Conservation (phyloP, 2,113 vertebrate species). For the Pionites leucogaster region DNA sequence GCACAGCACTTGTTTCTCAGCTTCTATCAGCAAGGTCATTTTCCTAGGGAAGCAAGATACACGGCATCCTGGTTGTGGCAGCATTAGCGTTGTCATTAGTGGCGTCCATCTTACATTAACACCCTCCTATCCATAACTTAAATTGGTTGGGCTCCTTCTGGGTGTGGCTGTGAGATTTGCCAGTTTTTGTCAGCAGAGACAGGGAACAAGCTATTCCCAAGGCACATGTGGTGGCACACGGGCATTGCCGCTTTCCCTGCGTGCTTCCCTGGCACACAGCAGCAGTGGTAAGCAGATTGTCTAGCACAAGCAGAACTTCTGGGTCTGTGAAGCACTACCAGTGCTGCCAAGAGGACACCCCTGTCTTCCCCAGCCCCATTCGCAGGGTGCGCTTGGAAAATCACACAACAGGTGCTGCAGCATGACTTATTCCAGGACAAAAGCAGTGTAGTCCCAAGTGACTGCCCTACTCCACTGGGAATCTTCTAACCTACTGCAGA, state of each 20-base stretch:
- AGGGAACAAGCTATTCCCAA: background rate
- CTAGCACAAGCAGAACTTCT: background rate
- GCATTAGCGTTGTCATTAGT: background rate
- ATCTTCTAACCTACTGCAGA: background rate
- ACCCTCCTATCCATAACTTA: background rate
- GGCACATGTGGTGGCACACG: background rate
- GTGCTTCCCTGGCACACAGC: accelerated
- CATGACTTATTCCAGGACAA: background rate
- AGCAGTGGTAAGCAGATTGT: background rate
- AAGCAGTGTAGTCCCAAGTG: background rate
- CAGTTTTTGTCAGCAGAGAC: background rate
- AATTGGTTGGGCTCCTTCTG: background rate
- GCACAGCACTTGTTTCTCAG: background rate
- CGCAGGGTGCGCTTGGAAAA: background rate
- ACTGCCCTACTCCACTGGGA: background rate
- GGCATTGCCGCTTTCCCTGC: accelerated
- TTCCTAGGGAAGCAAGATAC: background rate
- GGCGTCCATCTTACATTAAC: background rate
- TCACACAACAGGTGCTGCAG: background rate
- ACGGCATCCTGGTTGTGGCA: background rate
- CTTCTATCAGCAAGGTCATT: background rate
- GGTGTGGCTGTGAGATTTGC: background rate
- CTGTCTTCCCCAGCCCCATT: background rate
- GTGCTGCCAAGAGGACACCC: background rate
- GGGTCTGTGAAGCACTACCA: background rate